A percentile compares a stretch with the other conserved stretches of the same genome.
Conservation (phyloP, 2,797 vertebrate genomes). For the Rhinogobio ventralis region DNA sequence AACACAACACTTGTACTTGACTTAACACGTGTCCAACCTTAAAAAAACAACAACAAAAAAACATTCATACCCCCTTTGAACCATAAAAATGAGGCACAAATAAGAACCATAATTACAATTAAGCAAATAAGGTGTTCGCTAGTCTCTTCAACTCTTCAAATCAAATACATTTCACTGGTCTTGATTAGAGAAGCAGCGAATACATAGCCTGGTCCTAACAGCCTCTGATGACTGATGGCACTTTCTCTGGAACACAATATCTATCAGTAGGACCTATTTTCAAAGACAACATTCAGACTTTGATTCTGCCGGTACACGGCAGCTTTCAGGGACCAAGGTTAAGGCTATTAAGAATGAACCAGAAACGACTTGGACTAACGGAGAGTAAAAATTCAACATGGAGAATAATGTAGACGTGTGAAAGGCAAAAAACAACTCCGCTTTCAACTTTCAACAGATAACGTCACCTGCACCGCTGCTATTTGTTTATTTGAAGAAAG, state of each 20-base stretch:
- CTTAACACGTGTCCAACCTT: constrained; percentile 43
- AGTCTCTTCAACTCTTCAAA: constrained; percentile 43
- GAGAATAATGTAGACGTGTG: not conserved
- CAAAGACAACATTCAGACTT: constrained; percentile 56
- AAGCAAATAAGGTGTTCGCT: constrained; percentile 46
- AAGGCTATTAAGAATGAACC: constrained; percentile 57
- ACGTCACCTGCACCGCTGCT: constrained; percentile 51
- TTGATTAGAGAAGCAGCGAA: constrained; percentile 60
- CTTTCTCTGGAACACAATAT: constrained; percentile 60
- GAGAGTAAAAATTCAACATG: constrained; percentile 1
- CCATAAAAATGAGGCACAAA: constrained; percentile 56
- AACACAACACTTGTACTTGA: constrained; percentile 11
- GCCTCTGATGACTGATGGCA: constrained; percentile 53
- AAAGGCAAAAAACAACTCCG: constrained; percentile 38
- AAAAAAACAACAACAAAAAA: constrained; percentile 24
- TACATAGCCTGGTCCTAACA: constrained; percentile 55
- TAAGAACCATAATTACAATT: constrained; percentile 28
- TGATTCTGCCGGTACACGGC: constrained; percentile 47
- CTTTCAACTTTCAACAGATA: constrained; percentile 45
- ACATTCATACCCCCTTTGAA: constrained; percentile 54
- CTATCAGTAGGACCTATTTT: constrained; percentile 52
- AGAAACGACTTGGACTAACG: constrained; percentile 36
- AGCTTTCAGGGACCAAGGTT: constrained; percentile 56
- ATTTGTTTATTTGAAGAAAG: constrained; percentile 68
- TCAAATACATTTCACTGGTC: constrained; percentile 61